phyloP scores from a whole-genome alignment of 2,797 vertebrate species.

The Sparus aurata region DNA sequence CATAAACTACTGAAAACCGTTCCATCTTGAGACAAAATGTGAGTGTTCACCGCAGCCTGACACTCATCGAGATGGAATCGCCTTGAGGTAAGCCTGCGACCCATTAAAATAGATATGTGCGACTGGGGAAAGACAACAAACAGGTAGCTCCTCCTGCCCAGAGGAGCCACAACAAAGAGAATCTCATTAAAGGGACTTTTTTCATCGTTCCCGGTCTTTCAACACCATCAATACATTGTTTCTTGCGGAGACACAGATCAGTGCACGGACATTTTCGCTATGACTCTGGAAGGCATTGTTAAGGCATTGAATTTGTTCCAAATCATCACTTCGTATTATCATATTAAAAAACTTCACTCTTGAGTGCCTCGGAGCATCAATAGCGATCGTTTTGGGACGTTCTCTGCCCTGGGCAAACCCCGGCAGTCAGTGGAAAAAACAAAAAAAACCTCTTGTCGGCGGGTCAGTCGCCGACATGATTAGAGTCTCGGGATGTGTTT shows the following conservation, averaged over 20 bases:
- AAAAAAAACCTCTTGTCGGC: slow-evolving; percentile 9
- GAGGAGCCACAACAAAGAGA: slow-evolving; percentile 35
- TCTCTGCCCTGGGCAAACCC: slow-evolving; percentile 32
- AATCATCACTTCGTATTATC: slow-evolving; percentile 52
- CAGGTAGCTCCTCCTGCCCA: slow-evolving; percentile 7
- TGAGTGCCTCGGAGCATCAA: slow-evolving; percentile 40
- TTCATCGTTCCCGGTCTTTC: slow-evolving; percentile 21
- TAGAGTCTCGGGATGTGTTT: slow-evolving; percentile 41
- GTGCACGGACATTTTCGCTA: slow-evolving; percentile 11
- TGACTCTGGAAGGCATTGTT: slow-evolving; percentile 38
- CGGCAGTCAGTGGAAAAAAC: neutral
- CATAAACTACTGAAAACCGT: neutral
- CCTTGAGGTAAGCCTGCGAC: slow-evolving; percentile 5
- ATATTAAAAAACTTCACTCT: slow-evolving; percentile 46
- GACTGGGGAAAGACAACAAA: slow-evolving; percentile 32
- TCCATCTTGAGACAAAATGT: neutral
- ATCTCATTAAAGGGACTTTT: slow-evolving; percentile 34
- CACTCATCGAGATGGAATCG: slow-evolving; percentile 29
- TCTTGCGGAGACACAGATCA: slow-evolving; percentile 23
- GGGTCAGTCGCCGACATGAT: slow-evolving; percentile 25
- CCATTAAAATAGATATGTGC: slow-evolving; percentile 36
- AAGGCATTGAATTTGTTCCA: slow-evolving; percentile 51
- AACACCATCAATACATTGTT: slow-evolving; percentile 37
- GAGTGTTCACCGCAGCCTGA: neutral
- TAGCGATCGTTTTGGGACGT: slow-evolving; percentile 30